Conservation (phyloP, 2,113 vertebrate species). For the Ellobius talpinus region DNA sequence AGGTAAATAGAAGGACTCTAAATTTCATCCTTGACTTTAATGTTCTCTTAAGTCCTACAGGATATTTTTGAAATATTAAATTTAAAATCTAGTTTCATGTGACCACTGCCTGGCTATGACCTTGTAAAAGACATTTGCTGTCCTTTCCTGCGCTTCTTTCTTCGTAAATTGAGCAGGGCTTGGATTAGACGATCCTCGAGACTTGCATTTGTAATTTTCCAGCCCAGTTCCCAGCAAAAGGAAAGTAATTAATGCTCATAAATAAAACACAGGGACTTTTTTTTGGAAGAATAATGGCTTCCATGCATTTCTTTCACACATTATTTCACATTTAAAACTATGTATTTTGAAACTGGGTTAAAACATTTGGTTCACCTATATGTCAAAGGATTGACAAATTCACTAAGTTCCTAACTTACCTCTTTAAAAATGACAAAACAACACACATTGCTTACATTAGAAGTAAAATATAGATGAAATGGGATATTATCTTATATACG, state of each 20-base stretch:
- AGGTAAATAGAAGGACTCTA: background rate
- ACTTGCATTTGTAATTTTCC: constrained; percentile 61
- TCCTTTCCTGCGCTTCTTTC: background rate
- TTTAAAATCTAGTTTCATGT: constrained; percentile 54
- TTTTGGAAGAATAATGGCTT: constrained; percentile 28
- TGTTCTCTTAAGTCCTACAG: background rate
- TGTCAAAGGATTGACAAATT: constrained; percentile 29
- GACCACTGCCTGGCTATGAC: background rate
- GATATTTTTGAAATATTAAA: constrained; percentile 2
- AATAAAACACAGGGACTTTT: constrained; percentile 50
- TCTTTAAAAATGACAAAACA: background rate
- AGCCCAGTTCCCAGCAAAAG: constrained; percentile 56
- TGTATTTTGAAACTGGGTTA: constrained; percentile 4
- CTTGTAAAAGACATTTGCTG: constrained; percentile 40
- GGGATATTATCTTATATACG: background rate
- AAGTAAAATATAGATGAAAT: constrained; percentile 17
- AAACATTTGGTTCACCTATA: background rate
- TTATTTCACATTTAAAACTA: constrained; percentile 51
- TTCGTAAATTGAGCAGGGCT: constrained; percentile 48
- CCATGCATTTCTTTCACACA: background rate
- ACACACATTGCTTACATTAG: background rate
- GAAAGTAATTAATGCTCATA: constrained; percentile 31
- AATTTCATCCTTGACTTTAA: constrained; percentile 1
- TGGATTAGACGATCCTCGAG: background rate
- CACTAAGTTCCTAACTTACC: background rate